A percentile compares a stretch with the other conserved stretches of the same genome.
Evolutionary conservation across 2,113 vertebrate genomes (phyloP).

Genomic region (Mobula hypostoma): DNA sequence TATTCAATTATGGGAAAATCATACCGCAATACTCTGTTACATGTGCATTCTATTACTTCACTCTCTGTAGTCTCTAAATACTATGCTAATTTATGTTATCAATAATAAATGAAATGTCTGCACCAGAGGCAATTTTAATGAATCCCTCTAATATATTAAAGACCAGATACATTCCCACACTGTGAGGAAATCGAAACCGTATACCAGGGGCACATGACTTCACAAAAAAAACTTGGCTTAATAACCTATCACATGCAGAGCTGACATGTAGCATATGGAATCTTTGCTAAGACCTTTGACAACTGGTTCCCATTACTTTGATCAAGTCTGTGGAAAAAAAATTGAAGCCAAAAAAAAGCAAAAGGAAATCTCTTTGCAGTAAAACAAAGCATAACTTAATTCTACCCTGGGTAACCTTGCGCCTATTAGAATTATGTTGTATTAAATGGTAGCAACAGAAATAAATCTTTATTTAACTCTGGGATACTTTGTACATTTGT

Average conservation of each 20-base stretch:
- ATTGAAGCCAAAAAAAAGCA: constrained; percentile 34
- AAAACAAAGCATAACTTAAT: constrained; percentile 35
- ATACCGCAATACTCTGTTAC: not conserved
- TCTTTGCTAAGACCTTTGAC: constrained; percentile 20
- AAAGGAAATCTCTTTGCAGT: constrained; percentile 27
- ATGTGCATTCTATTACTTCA: not conserved
- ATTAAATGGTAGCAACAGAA: constrained; percentile 7
- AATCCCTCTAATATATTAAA: constrained; percentile 33
- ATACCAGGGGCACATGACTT: constrained; percentile 27
- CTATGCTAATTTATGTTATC: constrained; percentile 21
- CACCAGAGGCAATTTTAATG: constrained; percentile 15
- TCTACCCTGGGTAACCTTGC: not conserved
- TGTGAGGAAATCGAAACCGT: constrained; percentile 2
- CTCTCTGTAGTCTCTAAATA: not conserved
- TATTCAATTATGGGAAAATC: not conserved
- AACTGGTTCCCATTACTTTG: constrained; percentile 35
- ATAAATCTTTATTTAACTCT: constrained; percentile 18
- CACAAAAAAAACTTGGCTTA: constrained; percentile 31
- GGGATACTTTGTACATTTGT: not conserved
- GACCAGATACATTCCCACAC: constrained; percentile 21
- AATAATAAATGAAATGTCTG: not conserved
- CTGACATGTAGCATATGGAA: constrained; percentile 29
- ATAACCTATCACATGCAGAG: constrained; percentile 10
- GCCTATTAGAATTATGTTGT: not conserved
- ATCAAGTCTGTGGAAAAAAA: constrained; percentile 37